phyloP scores from a whole-genome alignment of 30 jellyfish, hydroid and myxozoan genomes.

The Turritopsis dohrnii region DNA sequence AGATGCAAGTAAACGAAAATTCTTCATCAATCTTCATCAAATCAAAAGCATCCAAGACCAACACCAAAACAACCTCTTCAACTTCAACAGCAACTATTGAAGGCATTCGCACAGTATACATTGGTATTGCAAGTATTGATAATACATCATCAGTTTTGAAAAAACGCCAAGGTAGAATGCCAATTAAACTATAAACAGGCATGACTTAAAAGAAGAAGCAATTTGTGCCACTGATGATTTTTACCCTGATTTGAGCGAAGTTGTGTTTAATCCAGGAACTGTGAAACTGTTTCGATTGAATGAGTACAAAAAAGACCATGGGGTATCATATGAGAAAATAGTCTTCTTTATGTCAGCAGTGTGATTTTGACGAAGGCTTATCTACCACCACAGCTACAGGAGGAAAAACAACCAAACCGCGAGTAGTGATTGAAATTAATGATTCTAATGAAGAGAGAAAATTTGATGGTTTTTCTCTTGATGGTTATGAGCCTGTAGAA shows the following conservation, averaged over 20 bases:
- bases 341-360: not conserved
- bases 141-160: not conserved
- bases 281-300: not conserved
- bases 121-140: slow-evolving; percentile 5
- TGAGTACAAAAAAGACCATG: not conserved
- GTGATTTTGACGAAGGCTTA: slow-evolving; percentile 1
- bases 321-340: not conserved
- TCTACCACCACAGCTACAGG: not conserved
- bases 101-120: too few species aligned
- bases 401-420: not conserved
- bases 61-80: too few species aligned
- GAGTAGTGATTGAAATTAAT: not conserved
- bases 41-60: not conserved
- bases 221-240: slow-evolving; percentile 1
- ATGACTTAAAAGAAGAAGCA: not conserved
- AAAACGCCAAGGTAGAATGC: not conserved
- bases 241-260: not conserved
- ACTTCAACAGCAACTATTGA: too few species aligned
- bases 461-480: too few species aligned
- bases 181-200: not conserved
- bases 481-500: too few species aligned
- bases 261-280: slow-evolving; percentile 1
- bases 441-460: too few species aligned
- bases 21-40: too few species aligned
- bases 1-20: too few species aligned